phyloP scores from a whole-genome alignment of 2,888 invertebrate genomes.

The Nasonia oneida region DNA sequence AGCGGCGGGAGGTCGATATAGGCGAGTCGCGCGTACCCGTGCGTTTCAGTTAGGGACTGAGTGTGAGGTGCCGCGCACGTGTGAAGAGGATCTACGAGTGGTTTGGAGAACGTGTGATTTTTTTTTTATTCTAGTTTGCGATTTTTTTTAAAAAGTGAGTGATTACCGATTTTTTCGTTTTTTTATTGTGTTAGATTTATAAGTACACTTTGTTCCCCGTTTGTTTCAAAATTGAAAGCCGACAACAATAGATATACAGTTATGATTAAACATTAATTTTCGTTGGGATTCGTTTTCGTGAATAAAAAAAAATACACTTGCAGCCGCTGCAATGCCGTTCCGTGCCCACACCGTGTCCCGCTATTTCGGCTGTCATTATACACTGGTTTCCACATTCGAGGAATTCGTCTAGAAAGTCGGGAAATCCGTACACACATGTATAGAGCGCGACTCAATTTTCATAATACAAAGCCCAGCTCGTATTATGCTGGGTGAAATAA shows the following conservation, averaged over 20 bases:
- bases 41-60: not conserved
- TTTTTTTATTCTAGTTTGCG: not conserved
- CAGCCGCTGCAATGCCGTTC: not conserved
- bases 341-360: not conserved
- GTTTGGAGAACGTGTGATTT: not conserved
- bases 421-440: not conserved
- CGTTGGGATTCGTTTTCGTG: no score
- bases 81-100: not conserved
- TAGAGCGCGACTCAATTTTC: not conserved
- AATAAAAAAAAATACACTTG: not conserved
- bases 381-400: not conserved
- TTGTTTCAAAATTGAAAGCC: no score
- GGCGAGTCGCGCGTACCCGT: not conserved
- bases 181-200: no score
- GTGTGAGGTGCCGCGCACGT: not conserved
- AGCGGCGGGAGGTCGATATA: not conserved
- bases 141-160: no score
- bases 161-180: no score
- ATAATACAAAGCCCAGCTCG: not conserved
- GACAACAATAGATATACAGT: no score
- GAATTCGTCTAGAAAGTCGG: not conserved
- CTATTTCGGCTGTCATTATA: not conserved
- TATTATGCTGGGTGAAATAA: not conserved
- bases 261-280: no score
- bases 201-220: no score